Base-by-base conservation (phyloP, 2,797 vertebrate species). In the Macroramphosus scolopax region DNA sequence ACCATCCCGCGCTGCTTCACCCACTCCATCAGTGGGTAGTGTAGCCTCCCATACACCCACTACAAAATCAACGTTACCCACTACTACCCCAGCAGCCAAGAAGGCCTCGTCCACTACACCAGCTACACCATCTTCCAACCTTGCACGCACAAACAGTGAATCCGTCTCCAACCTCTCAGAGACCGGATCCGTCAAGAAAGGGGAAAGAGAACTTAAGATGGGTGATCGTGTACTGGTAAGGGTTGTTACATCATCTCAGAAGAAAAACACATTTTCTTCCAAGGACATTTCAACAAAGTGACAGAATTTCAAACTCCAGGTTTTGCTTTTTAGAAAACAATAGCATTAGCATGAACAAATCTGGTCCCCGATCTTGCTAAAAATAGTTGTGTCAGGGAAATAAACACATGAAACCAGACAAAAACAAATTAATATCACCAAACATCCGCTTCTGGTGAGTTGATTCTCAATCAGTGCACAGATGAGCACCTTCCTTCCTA, bases 91-190 rank as follows among this genome's bases (percentile, higher is more conserved):
- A 0, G 29, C 81, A 32, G 72, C 88, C 42, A 92, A 92, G 42
- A 73, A 88, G 30, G 47, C 86, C 12, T 71, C 91, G 9, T 36
- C 88, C 5, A 20, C 83, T 1, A 37, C 88, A n/a, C 53, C 15
- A 11, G 31, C 60, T 9, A 12, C 61, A 7, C 54, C 8, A 0
- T 22, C 57, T 13, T 95, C 93, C 71, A 96, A 95, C 64, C 92
- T 99, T 2, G 85, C 89, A 1, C 91, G 87, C 61, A 91, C 93
- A 11, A 89, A 93, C 72, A 98, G 95, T 5, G 95, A 96, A 62
- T 99, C 97, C 0, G 52, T 96, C 53, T 98, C 96, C 32, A 99
- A 99, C 78, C 93, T 99, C 9, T 98, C 97, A 0, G 97, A 99
- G 81, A 88, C 92, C 0, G 95, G 95, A 9, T 98, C 95, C 0